A percentile compares a stretch with the other conserved stretches of the same genome.
Evolutionary conservation across 2,797 vertebrate species (phyloP).

Genomic region (Platalea minor): DNA sequence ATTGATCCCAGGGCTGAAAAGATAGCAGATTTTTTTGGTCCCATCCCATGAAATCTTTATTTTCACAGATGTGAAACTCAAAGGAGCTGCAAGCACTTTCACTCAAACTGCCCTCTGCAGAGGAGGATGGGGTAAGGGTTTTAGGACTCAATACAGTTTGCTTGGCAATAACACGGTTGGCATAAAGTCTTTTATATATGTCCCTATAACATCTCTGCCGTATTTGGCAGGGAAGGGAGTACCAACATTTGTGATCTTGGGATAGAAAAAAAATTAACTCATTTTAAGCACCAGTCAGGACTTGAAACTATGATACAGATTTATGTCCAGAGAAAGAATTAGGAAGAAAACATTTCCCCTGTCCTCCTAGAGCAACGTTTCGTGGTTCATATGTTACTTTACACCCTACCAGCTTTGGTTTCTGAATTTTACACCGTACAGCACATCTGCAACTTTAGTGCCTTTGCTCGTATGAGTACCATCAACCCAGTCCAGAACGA

Average conservation of each 20-base stretch:
- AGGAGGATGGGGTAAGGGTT: background rate
- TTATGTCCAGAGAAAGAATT: background rate
- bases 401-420: background rate
- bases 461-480: background rate
- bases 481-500: background rate
- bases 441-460: background rate
- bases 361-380: background rate
- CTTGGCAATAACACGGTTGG: background rate
- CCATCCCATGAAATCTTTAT: background rate
- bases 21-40: background rate
- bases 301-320: background rate
- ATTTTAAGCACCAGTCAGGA: background rate
- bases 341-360: background rate
- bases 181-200: background rate
- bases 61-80: background rate
- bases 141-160: background rate
- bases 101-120: background rate
- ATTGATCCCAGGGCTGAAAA: background rate
- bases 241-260: background rate
- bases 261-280: background rate
- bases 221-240: background rate
- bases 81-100: background rate
- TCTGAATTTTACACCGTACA: background rate
- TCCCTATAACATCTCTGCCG: background rate
- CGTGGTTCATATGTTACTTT: background rate